Conservation (phyloP, 2,113 vertebrate genomes). For the Pantherophis guttatus region DNA sequence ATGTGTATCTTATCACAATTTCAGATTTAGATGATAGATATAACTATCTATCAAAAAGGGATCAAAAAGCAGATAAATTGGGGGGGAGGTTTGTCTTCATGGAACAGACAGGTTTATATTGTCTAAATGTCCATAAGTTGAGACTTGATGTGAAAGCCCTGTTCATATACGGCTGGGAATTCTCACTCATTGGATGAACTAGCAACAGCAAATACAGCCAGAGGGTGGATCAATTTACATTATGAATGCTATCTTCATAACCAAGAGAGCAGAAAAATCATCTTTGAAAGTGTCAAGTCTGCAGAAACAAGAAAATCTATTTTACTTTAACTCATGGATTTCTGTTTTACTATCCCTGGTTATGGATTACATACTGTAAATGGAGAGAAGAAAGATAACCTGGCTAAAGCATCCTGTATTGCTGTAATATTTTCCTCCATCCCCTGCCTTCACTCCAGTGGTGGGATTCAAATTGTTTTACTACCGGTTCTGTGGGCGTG, state of each 20-base stretch:
- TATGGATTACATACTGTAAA: slow-evolving; percentile 33
- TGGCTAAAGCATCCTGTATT: slow-evolving; percentile 1
- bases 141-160: background rate
- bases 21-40: background rate
- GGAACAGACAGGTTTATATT: background rate
- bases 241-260: slow-evolving; percentile 36
- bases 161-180: fast-evolving
- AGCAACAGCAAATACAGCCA: slow-evolving; percentile 12
- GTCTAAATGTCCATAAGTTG: background rate
- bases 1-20: background rate
- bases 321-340: slow-evolving; percentile 3
- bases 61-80: background rate
- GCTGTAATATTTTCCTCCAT: background rate
- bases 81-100: background rate
- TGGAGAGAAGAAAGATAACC: slow-evolving; percentile 19
- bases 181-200: fast-evolving
- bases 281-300: slow-evolving; percentile 24
- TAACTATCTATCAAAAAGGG: no score
- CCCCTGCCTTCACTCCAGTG: background rate
- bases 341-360: slow-evolving; percentile 44
- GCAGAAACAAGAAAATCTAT: slow-evolving; percentile 16
- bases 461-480: no score
- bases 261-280: background rate
- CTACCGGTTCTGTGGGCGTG: no score
- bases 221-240: slow-evolving; percentile 22